Evolutionary conservation across 2,888 invertebrate species (phyloP), one percentile per base, ranked within the genome.

Genomic region (Drosophila nr. medialis): DNA sequence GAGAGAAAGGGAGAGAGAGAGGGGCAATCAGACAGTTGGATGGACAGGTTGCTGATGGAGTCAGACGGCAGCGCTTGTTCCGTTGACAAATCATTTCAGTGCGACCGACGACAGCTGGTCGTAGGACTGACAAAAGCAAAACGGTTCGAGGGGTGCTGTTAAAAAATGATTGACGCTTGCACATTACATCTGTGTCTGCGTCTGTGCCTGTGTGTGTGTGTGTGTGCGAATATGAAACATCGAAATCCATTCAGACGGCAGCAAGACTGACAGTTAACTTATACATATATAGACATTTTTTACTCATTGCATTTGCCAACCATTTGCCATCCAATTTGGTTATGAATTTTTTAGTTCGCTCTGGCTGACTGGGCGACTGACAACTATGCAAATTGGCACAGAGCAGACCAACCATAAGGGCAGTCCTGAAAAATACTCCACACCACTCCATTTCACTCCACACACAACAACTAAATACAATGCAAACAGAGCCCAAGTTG

Each of bases 31-130:
- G 36, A 36, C 72, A 70, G 53, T 11, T 42, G 66, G 64, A 73
- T 73, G 51, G 75, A 67, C 66, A 73, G 66, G 53, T 68, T 61
- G 69, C 84, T 89, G 81, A 80, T 81, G 77, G 66, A 69, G 69
- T 75, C 64, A 75, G 84, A 75, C 70, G 71, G 67, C 66, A 51
- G 50, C 71, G 72, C 72, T 75, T 77, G 81, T 66, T 56, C 72
- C 74, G 79, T 78, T 84, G 90, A 87, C 84, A 86, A 86, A 86
- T 86, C 86, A 86, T 86, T 89, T 86, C 63, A 65, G 51, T 69
- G 80, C 68, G 72, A 62, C 72, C 86, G 81, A 56, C 77, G 74
- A 72, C 89, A 72, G 81, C 63, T 80, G 63, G 40, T 40, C 61
- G 48, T 18, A 8, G 24, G 58, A 64, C 61, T 68, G 53, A 60